Percentiles rank a stretch among this genome's conserved stretches.
phyloP scores from a whole-genome alignment of 1,140 invertebrate genomes.

The Drosophila micromelanica region DNA sequence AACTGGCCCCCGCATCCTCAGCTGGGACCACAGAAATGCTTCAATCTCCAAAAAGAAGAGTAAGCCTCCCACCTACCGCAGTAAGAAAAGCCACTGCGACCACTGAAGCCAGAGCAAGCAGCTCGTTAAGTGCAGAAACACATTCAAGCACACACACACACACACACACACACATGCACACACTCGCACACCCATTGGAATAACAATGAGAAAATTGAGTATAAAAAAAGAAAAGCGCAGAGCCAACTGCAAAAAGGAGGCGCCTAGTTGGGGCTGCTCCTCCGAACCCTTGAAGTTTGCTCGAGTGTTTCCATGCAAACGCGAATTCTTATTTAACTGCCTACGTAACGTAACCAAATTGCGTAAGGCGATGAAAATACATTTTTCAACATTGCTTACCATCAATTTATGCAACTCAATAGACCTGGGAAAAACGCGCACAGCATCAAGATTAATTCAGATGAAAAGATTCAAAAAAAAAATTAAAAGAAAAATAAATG shows the following conservation, averaged over 20 bases:
- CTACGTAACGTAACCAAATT: slow-evolving; percentile 45
- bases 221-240: slow-evolving; percentile 28
- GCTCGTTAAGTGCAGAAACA: slow-evolving; percentile 60
- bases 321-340: slow-evolving; percentile 39
- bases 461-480: background rate
- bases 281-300: slow-evolving; percentile 29
- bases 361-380: slow-evolving; percentile 38
- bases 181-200: slow-evolving; percentile 17
- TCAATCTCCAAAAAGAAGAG: background rate
- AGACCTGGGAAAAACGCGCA: slow-evolving; percentile 18
- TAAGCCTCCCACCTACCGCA: background rate
- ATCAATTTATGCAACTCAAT: slow-evolving; percentile 30
- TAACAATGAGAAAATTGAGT: slow-evolving; percentile 46
- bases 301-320: slow-evolving; percentile 57
- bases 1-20: background rate
- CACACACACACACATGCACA: slow-evolving; percentile 3
- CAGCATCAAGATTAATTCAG: slow-evolving; percentile 2
- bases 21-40: background rate
- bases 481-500: background rate
- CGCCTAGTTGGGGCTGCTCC: background rate
- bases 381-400: background rate
- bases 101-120: slow-evolving; percentile 49
- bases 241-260: slow-evolving; percentile 25
- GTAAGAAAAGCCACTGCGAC: slow-evolving; percentile 36
- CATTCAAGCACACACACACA: slow-evolving; percentile 17